These are phyloP conservation scores for Leiothrix lutea DNA, from an alignment of 2,113 vertebrate genomes.

Conservation along the genomic window DNA sequence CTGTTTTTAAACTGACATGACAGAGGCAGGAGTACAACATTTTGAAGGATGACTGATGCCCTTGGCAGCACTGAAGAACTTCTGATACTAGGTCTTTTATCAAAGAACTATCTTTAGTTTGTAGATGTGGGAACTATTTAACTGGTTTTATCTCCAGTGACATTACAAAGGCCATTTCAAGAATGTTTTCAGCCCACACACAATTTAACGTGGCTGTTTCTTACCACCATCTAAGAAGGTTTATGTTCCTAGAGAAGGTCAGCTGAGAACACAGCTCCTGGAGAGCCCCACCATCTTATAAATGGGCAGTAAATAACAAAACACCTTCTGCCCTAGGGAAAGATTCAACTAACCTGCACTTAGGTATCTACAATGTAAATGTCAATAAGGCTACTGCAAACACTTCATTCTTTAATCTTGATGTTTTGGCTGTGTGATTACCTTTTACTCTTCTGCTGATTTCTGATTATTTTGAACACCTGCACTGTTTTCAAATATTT, in stretches of 20 bases:
- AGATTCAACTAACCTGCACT: background rate
- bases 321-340: background rate
- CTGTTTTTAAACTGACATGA: background rate
- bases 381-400: background rate
- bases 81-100: background rate
- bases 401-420: background rate
- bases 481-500: background rate
- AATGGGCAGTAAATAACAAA: background rate
- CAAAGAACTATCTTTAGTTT: background rate
- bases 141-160: background rate
- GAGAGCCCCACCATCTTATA: background rate
- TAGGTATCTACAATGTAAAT: background rate
- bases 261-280: background rate
- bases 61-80: background rate
- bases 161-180: background rate
- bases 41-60: background rate
- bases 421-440: background rate
- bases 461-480: background rate
- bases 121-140: background rate
- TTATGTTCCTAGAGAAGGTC: background rate
- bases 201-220: background rate
- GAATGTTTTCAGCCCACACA: background rate
- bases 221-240: background rate
- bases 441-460: background rate
- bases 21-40: background rate